A percentile compares a stretch with the other conserved stretches of the same genome.
phyloP scores from a whole-genome alignment of 2,797 vertebrate species.

The Chrosomus eos region DNA sequence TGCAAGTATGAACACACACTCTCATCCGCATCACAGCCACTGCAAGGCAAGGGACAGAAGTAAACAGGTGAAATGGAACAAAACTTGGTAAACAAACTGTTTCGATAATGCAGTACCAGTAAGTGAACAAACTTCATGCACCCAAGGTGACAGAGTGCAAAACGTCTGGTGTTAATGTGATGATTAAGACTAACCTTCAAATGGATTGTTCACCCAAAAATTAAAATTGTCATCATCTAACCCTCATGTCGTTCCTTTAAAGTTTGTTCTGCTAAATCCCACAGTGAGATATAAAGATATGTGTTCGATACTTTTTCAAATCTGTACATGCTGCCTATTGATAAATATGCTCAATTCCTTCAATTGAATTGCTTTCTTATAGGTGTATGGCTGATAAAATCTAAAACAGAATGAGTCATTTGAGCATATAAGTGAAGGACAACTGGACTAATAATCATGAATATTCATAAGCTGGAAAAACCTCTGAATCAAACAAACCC shows the following conservation, averaged over 20 bases:
- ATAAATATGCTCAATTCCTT: neutral
- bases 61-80: neutral
- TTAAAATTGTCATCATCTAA: neutral
- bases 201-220: neutral
- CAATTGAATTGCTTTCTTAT: conserved; percentile 9
- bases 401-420: conserved; percentile 34
- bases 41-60: neutral
- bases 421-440: conserved; percentile 13
- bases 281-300: neutral
- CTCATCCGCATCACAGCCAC: neutral
- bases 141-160: neutral
- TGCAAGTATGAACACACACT: neutral
- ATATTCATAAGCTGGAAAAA: conserved; percentile 35
- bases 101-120: neutral
- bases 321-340: neutral
- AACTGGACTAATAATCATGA: conserved; percentile 36
- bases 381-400: neutral
- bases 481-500: conserved; percentile 15
- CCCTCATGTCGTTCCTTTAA: neutral
- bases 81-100: neutral
- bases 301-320: neutral
- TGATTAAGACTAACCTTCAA: neutral
- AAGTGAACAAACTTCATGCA: neutral
- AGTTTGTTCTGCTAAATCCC: neutral
- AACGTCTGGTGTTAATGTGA: neutral